Base-by-base conservation (phyloP, 2,888 invertebrate species). In the Griposia aprilina region DNA sequence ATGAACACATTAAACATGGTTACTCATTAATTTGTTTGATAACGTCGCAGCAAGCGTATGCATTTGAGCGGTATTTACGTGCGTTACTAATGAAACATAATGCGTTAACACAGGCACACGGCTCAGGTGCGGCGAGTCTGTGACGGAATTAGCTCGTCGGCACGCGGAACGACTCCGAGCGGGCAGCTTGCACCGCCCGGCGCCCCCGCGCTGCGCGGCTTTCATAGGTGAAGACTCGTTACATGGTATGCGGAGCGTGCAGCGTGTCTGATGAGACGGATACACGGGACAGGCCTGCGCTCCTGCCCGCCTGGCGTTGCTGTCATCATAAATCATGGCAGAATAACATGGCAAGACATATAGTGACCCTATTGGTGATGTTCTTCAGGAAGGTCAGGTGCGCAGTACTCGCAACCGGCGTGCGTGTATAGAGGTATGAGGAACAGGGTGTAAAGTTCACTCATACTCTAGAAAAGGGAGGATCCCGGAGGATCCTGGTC, bases 111-210 rank as follows among this genome's bases (percentile, higher is more conserved):
- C 26, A n/a, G 52, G 52, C 78, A 15, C n/a, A 30, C 48, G n/a
- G 17, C 20, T 60, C n/a, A 59, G 57, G 45, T 76, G 63, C 11
- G 55, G 15, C 36, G 36, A 13, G 66, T 23, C 36, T n/a, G 55
- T 20, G 57, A 36, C 84, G 36, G 63, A 83, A 83, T 69, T 78
- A 80, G 52, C 52, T 60, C 52, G 41, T 45, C 59, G 65, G 84
- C 65, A 81, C 60, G 69, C 79, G 80, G 84, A 81, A 78, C 74
- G 20, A 50, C n/a, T 26, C 50, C 36, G 50, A 60, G 41, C n/a
- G 2, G 23, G 15, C 79, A 2, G 45, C 36, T 8, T 23, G 57
- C 26, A 52, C 5, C 13, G 50, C 72, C 20, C 26, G 41, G 2
- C 13, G 50, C 72, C 20, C 17, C 10, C 60, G 36, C 52, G 10